These are phyloP conservation scores for Chelonoidis abingdonii DNA, from an alignment of 2,113 vertebrate species.

Conservation along the genomic window DNA sequence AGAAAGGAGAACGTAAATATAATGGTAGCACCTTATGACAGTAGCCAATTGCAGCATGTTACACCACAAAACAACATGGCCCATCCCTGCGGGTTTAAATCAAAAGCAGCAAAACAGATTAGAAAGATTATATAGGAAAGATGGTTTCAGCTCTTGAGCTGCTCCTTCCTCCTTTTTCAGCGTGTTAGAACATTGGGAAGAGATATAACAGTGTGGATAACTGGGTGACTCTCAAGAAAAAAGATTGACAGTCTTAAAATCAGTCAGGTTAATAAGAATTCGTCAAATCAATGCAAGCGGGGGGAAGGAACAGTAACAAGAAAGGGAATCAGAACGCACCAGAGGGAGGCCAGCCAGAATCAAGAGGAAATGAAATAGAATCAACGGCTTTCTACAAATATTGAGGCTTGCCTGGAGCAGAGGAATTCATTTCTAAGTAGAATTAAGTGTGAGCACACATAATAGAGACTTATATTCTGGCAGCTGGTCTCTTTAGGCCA, in stretches of 20 bases:
- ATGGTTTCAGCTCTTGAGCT: neutral
- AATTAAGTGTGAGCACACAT: rapidly evolving
- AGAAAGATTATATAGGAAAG: neutral
- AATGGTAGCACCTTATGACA: no score
- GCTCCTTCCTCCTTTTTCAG: neutral
- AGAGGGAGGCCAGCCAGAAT: neutral
- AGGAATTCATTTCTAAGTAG: neutral
- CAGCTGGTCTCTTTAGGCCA: rapidly evolving
- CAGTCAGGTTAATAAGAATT: neutral
- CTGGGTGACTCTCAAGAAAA: neutral
- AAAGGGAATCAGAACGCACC: rapidly evolving
- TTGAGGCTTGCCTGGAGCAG: rapidly evolving
- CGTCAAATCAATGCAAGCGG: neutral
- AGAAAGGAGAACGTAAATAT: neutral
- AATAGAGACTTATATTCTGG: rapidly evolving
- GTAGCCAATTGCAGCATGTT: rapidly evolving
- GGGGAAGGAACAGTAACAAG: neutral
- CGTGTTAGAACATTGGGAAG: neutral
- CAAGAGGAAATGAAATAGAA: neutral
- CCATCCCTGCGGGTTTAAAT: rapidly evolving
- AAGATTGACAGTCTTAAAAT: neutral
- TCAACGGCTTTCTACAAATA: rapidly evolving
- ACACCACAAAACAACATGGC: rapidly evolving
- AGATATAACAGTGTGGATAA: neutral
- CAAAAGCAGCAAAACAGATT: rapidly evolving